These are phyloP conservation scores for Leucophenga montana DNA, from an alignment of 2,888 invertebrate species.

Conservation along the genomic window DNA sequence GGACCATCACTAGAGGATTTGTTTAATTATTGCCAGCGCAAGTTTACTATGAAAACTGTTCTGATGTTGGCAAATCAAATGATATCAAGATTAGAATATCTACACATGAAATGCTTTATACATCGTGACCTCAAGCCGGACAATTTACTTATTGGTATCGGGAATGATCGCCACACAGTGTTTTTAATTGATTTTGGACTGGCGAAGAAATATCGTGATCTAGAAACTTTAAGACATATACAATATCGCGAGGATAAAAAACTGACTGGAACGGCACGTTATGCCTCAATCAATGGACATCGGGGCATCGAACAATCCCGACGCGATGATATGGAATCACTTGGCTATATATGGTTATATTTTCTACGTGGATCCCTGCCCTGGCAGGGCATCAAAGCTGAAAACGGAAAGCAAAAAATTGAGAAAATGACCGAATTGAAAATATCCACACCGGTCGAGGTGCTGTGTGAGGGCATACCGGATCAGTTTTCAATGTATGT, in stretches of 20 bases:
- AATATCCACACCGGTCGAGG: conserved; percentile 97
- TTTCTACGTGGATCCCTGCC: conserved; percentile 93
- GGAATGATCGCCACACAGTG: conserved; percentile 90
- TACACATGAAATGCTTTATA: conserved; percentile 98
- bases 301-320: conserved; percentile 97
- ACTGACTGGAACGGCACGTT: conserved; percentile 91
- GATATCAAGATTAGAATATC: conserved; percentile 94
- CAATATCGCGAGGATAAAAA: conserved; percentile 96
- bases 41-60: conserved; percentile 98
- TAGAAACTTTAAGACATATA: conserved; percentile 92
- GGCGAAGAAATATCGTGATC: conserved; percentile 97
- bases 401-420: conserved; percentile 97
- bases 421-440: conserved; percentile 99
- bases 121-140: conserved; percentile 97
- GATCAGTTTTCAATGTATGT: conserved; percentile 99
- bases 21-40: conserved; percentile 97
- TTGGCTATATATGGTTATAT: conserved; percentile 98
- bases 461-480: conserved; percentile 96
- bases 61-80: conserved; percentile 94
- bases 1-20: conserved; percentile 97
- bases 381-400: conserved; percentile 96
- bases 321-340: conserved; percentile 97
- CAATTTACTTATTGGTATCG: conserved; percentile 92
- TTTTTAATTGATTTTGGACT: conserved; percentile 98
- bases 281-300: conserved; percentile 98